Evolutionary conservation across 2,888 invertebrate genomes (phyloP), one percentile per base, ranked within the genome.

Genomic region (Incurvaria masculella): DNA sequence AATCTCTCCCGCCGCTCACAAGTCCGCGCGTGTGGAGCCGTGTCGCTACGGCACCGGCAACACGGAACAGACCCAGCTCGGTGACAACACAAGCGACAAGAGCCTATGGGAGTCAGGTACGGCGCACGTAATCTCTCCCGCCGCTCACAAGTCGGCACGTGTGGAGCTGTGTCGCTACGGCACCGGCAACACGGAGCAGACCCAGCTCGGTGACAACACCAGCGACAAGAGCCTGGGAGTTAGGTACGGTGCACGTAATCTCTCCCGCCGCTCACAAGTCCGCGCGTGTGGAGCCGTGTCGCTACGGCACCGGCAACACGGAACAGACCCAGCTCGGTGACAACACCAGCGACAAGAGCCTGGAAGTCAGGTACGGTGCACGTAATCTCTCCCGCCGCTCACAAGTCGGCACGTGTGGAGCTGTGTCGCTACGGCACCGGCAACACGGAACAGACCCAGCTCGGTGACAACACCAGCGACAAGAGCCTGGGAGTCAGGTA

Each of bases 401-500:
- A 73, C 47, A 69, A 64, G 51, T 61, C 71, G 0, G 60, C 60
- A 2, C 70, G 65, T 50, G 70, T 74, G 33, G 74, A 78, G 49
- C 56, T 75, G 19, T 73, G 75, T 56, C 66, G 70, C 2, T 74
- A 74, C 45, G 72, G 68, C 16, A 76, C 72, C 40, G 68, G 65
- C 51, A 69, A 71, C 60, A 73, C 76, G 19, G 48, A 45, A 27
- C 52, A 53, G 39, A 27, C 50, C 2, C 71, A 73, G 50, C 59
- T 71, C 0, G 64, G 65, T 16, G 78, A 79, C 52, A 72, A 72
- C 53, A 59, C 57, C 6, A 76, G 76, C 56, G 64, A 58, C 33
- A 76, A 68, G 42, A 79, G 78, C 49, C 71, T 69, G n/a, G n/a
- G n/a, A 50, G 60, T 60, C 40, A 79, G 79, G 79, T 79, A 56